A percentile compares a stretch with the other conserved stretches of the same genome.
phyloP scores from a whole-genome alignment of 92 coral and sea anemone genomes.

The Parazoanthus atlanticus region DNA sequence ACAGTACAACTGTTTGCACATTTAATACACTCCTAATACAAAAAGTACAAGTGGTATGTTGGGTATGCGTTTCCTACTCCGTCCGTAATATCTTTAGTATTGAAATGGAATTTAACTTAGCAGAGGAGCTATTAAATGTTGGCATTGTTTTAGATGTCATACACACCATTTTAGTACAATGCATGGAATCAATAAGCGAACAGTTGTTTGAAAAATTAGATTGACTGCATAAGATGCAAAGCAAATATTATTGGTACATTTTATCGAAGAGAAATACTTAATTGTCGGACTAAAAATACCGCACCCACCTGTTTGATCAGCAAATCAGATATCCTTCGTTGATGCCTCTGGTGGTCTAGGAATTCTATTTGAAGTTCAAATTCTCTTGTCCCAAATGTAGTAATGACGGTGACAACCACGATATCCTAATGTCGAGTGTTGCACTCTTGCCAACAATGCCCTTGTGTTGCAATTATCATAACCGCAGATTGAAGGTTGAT shows the following conservation, averaged over 20 bases:
- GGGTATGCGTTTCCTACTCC: constrained; percentile 5
- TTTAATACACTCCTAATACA: neutral
- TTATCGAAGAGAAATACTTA: neutral
- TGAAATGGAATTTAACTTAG: too few species aligned
- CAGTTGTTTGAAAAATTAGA: neutral
- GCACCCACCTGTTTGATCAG: constrained; percentile 1
- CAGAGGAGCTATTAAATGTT: too few species aligned
- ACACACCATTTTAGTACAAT: neutral
- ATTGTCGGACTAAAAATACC: neutral
- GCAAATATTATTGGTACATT: neutral
- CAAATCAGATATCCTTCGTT: neutral
- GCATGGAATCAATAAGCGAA: constrained; percentile 5
- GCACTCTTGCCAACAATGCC: neutral
- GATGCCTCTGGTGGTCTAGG: neutral
- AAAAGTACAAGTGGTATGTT: neutral
- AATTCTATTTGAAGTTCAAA: constrained; percentile 7
- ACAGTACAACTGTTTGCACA: constrained; percentile 5
- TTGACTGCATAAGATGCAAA: neutral
- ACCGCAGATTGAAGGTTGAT: neutral
- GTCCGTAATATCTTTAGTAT: too few species aligned
- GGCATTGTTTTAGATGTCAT: neutral
- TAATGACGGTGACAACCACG: constrained; percentile 8
- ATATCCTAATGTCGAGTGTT: constrained; percentile 5
- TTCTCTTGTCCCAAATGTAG: neutral
- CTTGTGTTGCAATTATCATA: neutral